Evolutionary conservation across 2,113 vertebrate species (phyloP).

Genomic region (Scopus umbretta): DNA sequence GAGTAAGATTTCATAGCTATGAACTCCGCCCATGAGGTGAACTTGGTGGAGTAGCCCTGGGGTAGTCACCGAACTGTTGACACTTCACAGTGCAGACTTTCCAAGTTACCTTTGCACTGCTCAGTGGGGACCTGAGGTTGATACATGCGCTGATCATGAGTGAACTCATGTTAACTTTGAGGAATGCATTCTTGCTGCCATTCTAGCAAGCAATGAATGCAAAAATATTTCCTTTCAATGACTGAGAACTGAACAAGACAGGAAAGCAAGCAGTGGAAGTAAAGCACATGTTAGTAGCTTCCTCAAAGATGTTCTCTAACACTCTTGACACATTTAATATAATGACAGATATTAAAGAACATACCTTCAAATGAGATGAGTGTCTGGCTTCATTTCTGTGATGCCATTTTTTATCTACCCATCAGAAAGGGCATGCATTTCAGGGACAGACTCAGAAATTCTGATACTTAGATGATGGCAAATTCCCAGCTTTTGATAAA

Average conservation of each 20-base stretch:
- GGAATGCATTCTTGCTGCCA: background rate
- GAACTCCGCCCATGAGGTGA: background rate
- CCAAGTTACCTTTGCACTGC: background rate
- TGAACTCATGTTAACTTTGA: background rate
- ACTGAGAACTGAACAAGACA: background rate
- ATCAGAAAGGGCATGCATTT: background rate
- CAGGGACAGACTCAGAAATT: background rate
- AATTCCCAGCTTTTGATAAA: constrained; percentile 16
- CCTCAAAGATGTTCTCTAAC: background rate
- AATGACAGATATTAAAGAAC: background rate
- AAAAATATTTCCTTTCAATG: background rate
- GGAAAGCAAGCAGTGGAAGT: background rate
- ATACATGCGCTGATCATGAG: background rate
- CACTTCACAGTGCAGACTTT: background rate
- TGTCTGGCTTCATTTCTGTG: background rate
- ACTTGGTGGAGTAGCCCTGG: background rate
- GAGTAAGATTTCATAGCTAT: background rate
- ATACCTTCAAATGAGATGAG: background rate
- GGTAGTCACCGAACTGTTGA: background rate
- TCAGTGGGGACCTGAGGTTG: background rate
- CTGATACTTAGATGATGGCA: background rate
- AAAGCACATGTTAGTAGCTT: background rate
- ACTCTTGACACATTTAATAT: background rate
- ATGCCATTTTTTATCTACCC: background rate
- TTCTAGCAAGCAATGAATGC: background rate